Conservation (phyloP, 1,140 invertebrate genomes). For the Drosophila trapezifrons region DNA sequence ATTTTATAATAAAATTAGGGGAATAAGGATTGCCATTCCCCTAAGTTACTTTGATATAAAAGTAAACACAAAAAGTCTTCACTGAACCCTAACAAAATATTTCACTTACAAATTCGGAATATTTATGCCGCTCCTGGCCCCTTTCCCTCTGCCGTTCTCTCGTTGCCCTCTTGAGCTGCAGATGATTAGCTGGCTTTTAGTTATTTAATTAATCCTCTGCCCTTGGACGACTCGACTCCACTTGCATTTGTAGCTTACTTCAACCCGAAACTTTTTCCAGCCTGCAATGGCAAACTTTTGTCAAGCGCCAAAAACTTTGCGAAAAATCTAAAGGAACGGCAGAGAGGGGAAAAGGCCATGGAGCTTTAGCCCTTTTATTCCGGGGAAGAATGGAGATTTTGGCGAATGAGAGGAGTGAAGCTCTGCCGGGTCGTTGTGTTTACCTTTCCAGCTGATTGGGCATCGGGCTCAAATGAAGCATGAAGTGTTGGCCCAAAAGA, state of each 20-base stretch:
- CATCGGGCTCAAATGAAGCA: conserved; percentile 70
- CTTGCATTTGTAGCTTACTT: conserved; percentile 32
- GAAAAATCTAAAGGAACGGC: background rate
- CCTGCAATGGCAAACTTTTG: conserved; percentile 32
- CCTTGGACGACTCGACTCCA: conserved; percentile 14
- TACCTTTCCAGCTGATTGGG: conserved; percentile 78
- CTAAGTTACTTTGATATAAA: background rate
- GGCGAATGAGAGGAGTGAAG: background rate
- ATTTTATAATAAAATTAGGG: background rate
- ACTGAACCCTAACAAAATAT: background rate
- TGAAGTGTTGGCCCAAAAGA: conserved; percentile 70
- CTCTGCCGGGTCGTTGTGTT: conserved; percentile 46
- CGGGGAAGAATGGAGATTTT: background rate
- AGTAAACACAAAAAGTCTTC: background rate
- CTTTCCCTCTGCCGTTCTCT: too few relatives aligned
- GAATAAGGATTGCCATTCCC: too few relatives aligned
- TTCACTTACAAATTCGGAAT: background rate
- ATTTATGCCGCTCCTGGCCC: too few relatives aligned
- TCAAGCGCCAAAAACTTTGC: conserved; percentile 39
- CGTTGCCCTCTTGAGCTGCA: conserved; percentile 14
- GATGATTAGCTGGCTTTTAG: conserved; percentile 38
- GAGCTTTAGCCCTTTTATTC: conserved; percentile 4
- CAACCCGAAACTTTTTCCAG: conserved; percentile 24
- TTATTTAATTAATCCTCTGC: conserved; percentile 45
- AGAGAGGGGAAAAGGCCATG: background rate